phyloP scores from a whole-genome alignment of 2,113 vertebrate species.

The Sinosuthora webbiana region DNA sequence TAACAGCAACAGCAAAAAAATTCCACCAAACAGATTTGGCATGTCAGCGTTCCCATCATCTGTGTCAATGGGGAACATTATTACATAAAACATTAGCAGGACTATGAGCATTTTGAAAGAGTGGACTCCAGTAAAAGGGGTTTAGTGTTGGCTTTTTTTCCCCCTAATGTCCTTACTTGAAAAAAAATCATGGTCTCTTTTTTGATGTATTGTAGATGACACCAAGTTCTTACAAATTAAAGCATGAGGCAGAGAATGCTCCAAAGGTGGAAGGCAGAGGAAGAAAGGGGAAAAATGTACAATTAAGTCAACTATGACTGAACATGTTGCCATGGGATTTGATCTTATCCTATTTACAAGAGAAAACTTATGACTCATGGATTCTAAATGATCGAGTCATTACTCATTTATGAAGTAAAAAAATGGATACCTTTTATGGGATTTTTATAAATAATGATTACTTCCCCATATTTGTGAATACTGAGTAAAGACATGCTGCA shows the following conservation, averaged over 20 bases:
- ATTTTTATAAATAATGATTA: conserved; percentile 56
- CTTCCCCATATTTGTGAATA: conserved; percentile 40
- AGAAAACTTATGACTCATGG: conserved; percentile 69
- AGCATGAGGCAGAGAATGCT: neutral
- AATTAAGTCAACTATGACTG: conserved; percentile 48
- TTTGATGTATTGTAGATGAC: neutral
- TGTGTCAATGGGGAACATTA: neutral
- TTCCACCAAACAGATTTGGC: neutral
- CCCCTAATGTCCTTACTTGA: neutral
- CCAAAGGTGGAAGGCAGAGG: neutral
- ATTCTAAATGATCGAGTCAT: conserved; percentile 63
- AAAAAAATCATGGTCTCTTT: neutral
- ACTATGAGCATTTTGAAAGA: neutral
- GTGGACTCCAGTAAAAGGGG: neutral
- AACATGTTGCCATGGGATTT: conserved; percentile 48
- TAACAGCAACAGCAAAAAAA: neutral
- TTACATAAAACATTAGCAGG: neutral
- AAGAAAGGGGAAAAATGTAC: neutral
- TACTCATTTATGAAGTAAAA: conserved; percentile 59
- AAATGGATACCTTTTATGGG: conserved; percentile 63
- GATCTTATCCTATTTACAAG: conserved; percentile 65
- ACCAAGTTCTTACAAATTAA: neutral
- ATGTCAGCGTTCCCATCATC: neutral
- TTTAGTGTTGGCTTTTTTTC: neutral
- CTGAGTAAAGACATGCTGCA: neutral